phyloP scores from a whole-genome alignment of 2,888 invertebrate species.

The Pherbina coryleti region DNA sequence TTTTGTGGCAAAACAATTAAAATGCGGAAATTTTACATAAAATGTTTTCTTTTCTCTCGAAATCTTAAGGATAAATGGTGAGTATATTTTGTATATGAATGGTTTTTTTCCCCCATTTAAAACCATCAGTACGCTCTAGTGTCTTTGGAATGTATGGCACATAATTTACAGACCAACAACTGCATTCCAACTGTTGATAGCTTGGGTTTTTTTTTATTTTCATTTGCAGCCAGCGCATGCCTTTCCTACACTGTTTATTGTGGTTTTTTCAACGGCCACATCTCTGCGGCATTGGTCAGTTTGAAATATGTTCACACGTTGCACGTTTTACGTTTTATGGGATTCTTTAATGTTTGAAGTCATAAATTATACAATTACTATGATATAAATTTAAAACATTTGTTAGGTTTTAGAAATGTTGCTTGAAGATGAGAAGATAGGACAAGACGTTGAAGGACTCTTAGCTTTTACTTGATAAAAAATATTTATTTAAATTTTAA shows the following conservation, averaged over 20 bases:
- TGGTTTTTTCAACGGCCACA: background rate
- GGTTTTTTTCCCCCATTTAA: background rate
- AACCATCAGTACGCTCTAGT: background rate
- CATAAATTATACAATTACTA: constrained; percentile 40
- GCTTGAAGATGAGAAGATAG: background rate
- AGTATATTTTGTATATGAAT: background rate
- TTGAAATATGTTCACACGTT: constrained; percentile 11
- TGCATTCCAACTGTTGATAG: constrained; percentile 17
- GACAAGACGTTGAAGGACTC: background rate
- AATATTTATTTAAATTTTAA: background rate
- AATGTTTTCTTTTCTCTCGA: no score
- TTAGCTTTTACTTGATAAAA: background rate
- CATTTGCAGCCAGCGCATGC: background rate
- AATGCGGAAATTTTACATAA: no score
- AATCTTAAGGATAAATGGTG: background rate
- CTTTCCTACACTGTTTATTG: background rate
- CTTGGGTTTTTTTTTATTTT: background rate
- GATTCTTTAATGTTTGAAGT: constrained; percentile 22
- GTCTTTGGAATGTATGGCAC: background rate
- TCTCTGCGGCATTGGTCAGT: constrained; percentile 8
- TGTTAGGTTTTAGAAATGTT: background rate
- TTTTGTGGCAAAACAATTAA: no score
- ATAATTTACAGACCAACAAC: background rate
- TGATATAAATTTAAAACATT: background rate
- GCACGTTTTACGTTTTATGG: constrained; percentile 23